These are phyloP conservation scores for Malacosoma neustria DNA, from an alignment of 2,888 invertebrate species.

Conservation along the genomic window DNA sequence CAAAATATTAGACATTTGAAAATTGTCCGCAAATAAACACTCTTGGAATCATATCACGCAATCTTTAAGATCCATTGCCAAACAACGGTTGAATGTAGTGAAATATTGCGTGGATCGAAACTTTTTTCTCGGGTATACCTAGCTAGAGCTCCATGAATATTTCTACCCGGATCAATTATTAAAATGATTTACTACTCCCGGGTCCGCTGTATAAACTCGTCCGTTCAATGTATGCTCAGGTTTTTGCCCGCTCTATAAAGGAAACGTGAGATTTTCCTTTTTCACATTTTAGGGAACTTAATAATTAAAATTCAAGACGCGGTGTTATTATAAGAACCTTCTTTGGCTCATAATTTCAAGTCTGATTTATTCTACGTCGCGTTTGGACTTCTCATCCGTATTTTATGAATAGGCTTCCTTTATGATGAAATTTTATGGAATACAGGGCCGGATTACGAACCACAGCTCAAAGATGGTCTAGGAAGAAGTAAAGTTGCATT, in stretches of 20 bases:
- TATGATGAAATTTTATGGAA: no score
- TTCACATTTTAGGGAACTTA: conserved; percentile 14
- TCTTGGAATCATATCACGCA: conserved; percentile 18
- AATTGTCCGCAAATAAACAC: no score
- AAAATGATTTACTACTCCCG: conserved; percentile 67
- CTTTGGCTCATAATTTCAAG: conserved; percentile 12
- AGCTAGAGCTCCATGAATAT: conserved; percentile 66
- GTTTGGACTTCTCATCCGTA: conserved; percentile 2
- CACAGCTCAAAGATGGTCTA: no score
- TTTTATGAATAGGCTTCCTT: no score
- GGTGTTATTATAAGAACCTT: conserved; percentile 15
- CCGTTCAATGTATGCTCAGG: conserved; percentile 32
- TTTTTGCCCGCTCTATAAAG: conserved; percentile 17
- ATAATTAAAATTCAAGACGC: conserved; percentile 23
- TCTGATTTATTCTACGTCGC: conserved; percentile 7
- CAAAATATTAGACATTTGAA: no score
- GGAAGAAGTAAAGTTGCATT: no score
- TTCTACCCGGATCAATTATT: conserved; percentile 69
- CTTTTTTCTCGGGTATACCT: conserved; percentile 51
- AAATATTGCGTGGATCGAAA: conserved; percentile 43
- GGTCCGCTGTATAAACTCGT: conserved; percentile 36
- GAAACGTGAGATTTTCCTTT: conserved; percentile 21
- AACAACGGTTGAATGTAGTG: conserved; percentile 41
- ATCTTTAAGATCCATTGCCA: conserved; percentile 18
- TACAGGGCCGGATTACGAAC: no score